Evolutionary conservation across 1,140 invertebrate species (phyloP).

Genomic region (Cryptotermes secundus): DNA sequence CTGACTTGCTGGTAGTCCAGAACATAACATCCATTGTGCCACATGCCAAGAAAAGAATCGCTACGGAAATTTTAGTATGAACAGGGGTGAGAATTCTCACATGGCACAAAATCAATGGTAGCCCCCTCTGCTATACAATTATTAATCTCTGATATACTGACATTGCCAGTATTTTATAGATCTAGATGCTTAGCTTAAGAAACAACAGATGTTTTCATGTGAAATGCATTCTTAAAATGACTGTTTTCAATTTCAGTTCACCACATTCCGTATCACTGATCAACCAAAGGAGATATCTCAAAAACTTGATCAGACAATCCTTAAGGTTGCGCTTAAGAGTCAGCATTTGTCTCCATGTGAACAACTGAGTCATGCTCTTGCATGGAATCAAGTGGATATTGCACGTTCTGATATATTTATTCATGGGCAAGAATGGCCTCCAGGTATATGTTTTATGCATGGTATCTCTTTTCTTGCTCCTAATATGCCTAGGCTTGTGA

Average conservation of each 20-base stretch:
- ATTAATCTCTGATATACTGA: too few species aligned
- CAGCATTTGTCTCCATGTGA: slow-evolving; percentile 88
- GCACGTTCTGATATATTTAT: slow-evolving; percentile 94
- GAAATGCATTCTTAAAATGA: background rate
- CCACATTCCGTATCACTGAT: slow-evolving; percentile 77
- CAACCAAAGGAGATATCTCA: slow-evolving; percentile 67
- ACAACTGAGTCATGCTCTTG: slow-evolving; percentile 88
- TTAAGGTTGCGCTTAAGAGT: slow-evolving; percentile 91
- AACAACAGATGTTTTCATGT: background rate
- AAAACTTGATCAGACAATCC: slow-evolving; percentile 92
- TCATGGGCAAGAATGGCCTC: slow-evolving; percentile 93
- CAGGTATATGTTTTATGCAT: slow-evolving; percentile 50
- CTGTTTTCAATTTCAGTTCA: slow-evolving; percentile 60
- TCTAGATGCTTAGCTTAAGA: background rate
- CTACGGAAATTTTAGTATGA: too few species aligned
- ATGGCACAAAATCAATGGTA: too few species aligned
- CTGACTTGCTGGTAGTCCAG: too few species aligned
- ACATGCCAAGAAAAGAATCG: too few species aligned
- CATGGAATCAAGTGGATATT: slow-evolving; percentile 97
- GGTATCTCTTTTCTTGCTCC: too few species aligned
- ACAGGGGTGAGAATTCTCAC: too few species aligned
- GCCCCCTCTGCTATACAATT: too few species aligned
- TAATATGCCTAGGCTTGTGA: too few species aligned
- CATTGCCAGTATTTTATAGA: background rate
- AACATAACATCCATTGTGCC: too few species aligned